Evolutionary conservation across 1,140 invertebrate genomes (phyloP).

Genomic region (Brachionus plicatilis): DNA sequence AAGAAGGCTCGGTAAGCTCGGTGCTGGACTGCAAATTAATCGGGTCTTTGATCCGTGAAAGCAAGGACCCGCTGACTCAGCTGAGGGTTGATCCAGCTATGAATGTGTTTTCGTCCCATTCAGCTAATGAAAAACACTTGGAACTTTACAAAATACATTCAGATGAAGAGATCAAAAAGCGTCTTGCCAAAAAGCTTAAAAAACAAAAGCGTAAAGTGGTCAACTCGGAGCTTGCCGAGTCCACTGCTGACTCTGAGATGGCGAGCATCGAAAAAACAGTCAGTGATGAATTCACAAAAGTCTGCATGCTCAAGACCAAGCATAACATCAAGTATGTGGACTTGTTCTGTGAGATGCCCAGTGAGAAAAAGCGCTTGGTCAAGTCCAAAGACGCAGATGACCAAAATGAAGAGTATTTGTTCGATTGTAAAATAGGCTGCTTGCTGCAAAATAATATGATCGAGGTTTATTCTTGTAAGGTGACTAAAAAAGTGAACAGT

Average conservation of each 20-base stretch:
- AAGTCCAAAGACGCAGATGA: slow-evolving; percentile 65
- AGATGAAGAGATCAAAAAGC: slow-evolving; percentile 66
- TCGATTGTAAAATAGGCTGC: slow-evolving; percentile 16
- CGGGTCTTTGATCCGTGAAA: slow-evolving; percentile 62
- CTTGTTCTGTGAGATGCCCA: slow-evolving; percentile 44
- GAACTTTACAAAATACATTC: slow-evolving; percentile 77
- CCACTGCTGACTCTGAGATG: slow-evolving; percentile 40
- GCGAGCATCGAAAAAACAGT: slow-evolving; percentile 45
- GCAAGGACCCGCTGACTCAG: slow-evolving; percentile 63
- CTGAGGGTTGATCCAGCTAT: slow-evolving; percentile 58
- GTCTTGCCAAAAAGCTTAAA: slow-evolving; percentile 68
- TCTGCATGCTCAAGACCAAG: slow-evolving; percentile 62
- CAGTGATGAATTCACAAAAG: slow-evolving; percentile 68
- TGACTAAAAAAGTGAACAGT: slow-evolving; percentile 14
- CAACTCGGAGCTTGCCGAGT: slow-evolving; percentile 37
- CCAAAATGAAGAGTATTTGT: slow-evolving; percentile 61
- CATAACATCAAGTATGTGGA: slow-evolving; percentile 28
- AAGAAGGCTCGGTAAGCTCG: not conserved
- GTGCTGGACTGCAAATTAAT: slow-evolving; percentile 47
- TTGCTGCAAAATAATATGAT: slow-evolving; percentile 24
- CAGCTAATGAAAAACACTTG: slow-evolving; percentile 69
- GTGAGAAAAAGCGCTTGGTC: slow-evolving; percentile 66
- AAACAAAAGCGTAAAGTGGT: slow-evolving; percentile 58
- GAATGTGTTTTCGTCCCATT: slow-evolving; percentile 70
- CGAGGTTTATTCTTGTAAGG: not conserved